These are phyloP conservation scores for Silvanus unidentatus DNA, from an alignment of 2,888 invertebrate genomes.

Conservation along the genomic window DNA sequence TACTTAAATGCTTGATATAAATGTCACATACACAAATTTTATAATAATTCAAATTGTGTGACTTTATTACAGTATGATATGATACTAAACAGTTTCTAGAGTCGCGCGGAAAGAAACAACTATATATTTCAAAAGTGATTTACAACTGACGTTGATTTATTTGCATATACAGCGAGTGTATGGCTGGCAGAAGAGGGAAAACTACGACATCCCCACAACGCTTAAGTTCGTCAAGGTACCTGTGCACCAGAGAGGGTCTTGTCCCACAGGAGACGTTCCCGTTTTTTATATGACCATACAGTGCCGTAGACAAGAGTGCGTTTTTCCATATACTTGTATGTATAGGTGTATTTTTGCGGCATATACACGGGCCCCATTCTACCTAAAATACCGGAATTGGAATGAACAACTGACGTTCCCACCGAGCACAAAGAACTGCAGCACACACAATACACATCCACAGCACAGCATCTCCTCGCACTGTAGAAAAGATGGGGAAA, in stretches of 20 bases:
- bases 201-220: neutral
- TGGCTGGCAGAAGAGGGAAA: slow-evolving; percentile 6
- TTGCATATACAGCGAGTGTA: slow-evolving; percentile 29
- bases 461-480: too few relatives aligned
- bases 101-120: slow-evolving; percentile 25
- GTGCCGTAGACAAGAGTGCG: neutral
- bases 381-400: neutral
- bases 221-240: neutral
- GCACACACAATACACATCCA: too few relatives aligned
- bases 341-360: too few relatives aligned
- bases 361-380: neutral
- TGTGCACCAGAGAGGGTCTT: too few relatives aligned
- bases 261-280: slow-evolving; percentile 1
- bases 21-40: slow-evolving; percentile 8
- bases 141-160: slow-evolving; percentile 40
- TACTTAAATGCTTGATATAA: too few relatives aligned
- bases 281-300: neutral
- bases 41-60: slow-evolving; percentile 22
- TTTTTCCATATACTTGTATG: neutral
- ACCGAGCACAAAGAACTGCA: neutral
- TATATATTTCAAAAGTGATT: slow-evolving; percentile 35
- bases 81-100: slow-evolving; percentile 22
- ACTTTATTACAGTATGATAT: slow-evolving; percentile 26
- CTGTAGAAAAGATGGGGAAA: too few relatives aligned
- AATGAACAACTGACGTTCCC: neutral